These are phyloP conservation scores for Dendropsophus ebraccatus DNA, from an alignment of 2,113 vertebrate genomes.

Conservation along the genomic window DNA sequence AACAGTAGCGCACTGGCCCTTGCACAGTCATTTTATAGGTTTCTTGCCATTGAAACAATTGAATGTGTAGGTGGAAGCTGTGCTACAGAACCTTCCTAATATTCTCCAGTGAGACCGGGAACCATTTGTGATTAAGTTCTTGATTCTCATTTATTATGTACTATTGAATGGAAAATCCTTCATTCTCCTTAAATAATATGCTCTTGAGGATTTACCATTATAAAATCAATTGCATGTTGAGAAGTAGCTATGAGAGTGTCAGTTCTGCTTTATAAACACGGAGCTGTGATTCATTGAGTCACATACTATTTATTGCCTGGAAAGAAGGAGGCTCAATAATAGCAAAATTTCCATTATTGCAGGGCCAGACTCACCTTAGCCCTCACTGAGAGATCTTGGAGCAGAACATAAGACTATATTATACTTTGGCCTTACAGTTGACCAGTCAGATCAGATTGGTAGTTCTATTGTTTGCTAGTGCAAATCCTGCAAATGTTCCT, in stretches of 20 bases:
- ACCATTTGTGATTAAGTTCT: slow-evolving; percentile 25
- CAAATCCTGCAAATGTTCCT: too few species aligned
- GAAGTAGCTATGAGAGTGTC: slow-evolving; percentile 32
- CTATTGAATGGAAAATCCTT: slow-evolving; percentile 62
- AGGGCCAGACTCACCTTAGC: neutral
- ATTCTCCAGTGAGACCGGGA: neutral
- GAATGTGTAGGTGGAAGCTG: neutral
- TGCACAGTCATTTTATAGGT: neutral
- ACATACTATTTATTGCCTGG: neutral
- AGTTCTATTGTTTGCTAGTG: too few species aligned
- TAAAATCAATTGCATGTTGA: slow-evolving; percentile 54
- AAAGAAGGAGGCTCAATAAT: neutral
- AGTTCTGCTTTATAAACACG: slow-evolving; percentile 30
- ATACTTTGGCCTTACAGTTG: neutral
- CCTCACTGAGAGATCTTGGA: neutral
- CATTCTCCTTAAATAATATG: slow-evolving; percentile 63
- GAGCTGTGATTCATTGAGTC: slow-evolving; percentile 11
- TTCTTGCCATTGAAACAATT: neutral
- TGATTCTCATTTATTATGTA: slow-evolving; percentile 48
- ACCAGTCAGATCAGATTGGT: neutral
- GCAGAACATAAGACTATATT: neutral
- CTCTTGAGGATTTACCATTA: slow-evolving; percentile 61
- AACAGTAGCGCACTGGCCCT: neutral
- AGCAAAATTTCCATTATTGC: neutral
- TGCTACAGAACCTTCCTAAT: neutral